Conservation (phyloP, 2,888 invertebrate genomes). For the Limenitis camilla region DNA sequence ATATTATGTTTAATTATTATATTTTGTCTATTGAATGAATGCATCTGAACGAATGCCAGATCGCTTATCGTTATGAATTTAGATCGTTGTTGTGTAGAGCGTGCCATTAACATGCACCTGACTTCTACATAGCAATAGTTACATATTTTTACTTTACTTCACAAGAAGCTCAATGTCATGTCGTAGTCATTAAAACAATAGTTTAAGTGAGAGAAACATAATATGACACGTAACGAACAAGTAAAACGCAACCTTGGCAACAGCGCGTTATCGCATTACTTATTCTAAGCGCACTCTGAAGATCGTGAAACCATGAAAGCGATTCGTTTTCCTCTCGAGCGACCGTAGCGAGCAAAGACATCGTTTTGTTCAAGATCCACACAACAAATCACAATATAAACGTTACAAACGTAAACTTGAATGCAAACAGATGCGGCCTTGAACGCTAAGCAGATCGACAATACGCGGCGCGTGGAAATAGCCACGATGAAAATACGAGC, state of each 20-base stretch:
- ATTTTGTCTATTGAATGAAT: conserved; percentile 32
- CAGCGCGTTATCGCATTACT: conserved; percentile 49
- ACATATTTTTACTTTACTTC: neutral
- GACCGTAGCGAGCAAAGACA: conserved; percentile 35
- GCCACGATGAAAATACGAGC: conserved; percentile 66
- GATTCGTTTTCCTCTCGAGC: conserved; percentile 49
- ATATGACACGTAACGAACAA: conserved; percentile 17
- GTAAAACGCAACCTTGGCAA: conserved; percentile 36
- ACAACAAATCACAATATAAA: conserved; percentile 43
- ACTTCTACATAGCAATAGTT: neutral
- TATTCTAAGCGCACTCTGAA: conserved; percentile 45
- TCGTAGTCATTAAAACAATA: conserved; percentile 20
- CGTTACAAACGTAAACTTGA: conserved; percentile 48
- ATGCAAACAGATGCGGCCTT: conserved; percentile 70
- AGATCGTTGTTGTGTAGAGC: conserved; percentile 56
- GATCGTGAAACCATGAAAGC: conserved; percentile 53
- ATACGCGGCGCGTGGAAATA: conserved; percentile 68
- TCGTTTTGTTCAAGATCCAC: conserved; percentile 37
- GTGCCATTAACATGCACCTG: conserved; percentile 33
- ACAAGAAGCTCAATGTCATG: neutral
- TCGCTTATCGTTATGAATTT: conserved; percentile 47
- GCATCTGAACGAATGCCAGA: conserved; percentile 59
- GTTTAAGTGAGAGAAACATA: conserved; percentile 31
- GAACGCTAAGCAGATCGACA: conserved; percentile 68
- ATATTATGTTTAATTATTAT: neutral